These are phyloP conservation scores for Microctonus hyperodae DNA, from an alignment of 2,888 invertebrate genomes.

Conservation along the genomic window DNA sequence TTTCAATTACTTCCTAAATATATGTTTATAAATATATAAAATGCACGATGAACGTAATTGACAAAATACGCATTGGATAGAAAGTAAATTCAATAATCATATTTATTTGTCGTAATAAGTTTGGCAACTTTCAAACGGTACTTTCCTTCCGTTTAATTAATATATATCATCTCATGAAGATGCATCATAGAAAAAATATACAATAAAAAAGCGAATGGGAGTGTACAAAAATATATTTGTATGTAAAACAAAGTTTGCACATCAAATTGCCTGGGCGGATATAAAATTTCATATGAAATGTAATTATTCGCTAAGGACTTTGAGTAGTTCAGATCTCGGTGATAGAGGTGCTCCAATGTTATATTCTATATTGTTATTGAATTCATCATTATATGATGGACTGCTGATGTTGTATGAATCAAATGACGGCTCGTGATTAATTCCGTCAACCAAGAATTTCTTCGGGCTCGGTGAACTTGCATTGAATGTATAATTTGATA, in stretches of 20 bases:
- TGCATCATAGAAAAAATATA: constrained; percentile 12
- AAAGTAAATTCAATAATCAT: background rate
- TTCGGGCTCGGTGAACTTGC: constrained; percentile 19
- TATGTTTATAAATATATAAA: background rate
- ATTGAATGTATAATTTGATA: constrained; percentile 16
- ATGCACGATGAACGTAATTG: background rate
- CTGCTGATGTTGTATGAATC: background rate
- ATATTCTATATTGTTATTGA: constrained; percentile 8
- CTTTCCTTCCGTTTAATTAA: background rate
- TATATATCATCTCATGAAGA: background rate
- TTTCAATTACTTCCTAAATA: no score
- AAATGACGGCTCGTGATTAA: constrained; percentile 3
- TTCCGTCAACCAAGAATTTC: constrained; percentile 17
- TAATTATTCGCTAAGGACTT: constrained; percentile 14
- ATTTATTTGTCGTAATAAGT: background rate
- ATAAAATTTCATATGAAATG: background rate
- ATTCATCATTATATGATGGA: constrained; percentile 3
- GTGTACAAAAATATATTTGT: constrained; percentile 22
- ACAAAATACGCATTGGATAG: background rate
- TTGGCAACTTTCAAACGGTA: background rate
- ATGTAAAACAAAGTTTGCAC: background rate
- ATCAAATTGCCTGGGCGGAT: background rate
- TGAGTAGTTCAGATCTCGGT: constrained; percentile 23
- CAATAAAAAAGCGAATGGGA: constrained; percentile 11
- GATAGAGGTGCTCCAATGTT: constrained; percentile 1